Evolutionary conservation across 2,888 invertebrate species (phyloP).

Genomic region (Chalcosyrphus nemorum): DNA sequence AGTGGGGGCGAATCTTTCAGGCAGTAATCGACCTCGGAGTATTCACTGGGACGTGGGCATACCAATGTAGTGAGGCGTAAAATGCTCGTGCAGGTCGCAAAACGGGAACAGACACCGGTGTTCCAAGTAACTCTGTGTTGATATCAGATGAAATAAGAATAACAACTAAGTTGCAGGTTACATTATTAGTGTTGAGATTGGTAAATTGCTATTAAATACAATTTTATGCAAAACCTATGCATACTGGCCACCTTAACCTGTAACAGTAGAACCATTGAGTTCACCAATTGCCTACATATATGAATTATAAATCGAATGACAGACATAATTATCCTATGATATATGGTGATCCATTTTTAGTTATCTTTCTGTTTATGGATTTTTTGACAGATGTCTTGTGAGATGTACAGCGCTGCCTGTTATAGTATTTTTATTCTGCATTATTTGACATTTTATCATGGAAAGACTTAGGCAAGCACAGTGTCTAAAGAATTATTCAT

Average conservation of each 20-base stretch:
- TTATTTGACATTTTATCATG: no score
- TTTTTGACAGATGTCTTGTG: no score
- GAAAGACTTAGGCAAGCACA: no score
- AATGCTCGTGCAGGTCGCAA: conserved; percentile 34
- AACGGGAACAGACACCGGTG: conserved; percentile 41
- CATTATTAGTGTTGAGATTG: conserved; percentile 5
- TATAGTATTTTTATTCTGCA: no score
- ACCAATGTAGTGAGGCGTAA: conserved; percentile 10
- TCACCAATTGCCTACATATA: no score
- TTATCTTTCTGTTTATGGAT: no score
- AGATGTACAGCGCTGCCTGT: no score
- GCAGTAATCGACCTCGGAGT: conserved; percentile 25
- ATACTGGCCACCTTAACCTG: not conserved
- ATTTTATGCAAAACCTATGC: not conserved
- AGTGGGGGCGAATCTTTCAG: conserved; percentile 44
- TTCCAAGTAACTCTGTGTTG: conserved; percentile 58
- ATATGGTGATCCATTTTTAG: no score
- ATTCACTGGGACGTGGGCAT: conserved; percentile 6
- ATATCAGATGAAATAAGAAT: conserved; percentile 45
- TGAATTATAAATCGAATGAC: no score
- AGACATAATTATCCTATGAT: no score
- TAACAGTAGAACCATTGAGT: no score
- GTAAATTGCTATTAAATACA: not conserved
- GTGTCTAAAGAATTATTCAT: no score
- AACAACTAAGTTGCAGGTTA: conserved; percentile 28